These are phyloP conservation scores for Lepilemur septentrionalis DNA, from an alignment of 2,797 vertebrate species.

Conservation along the genomic window DNA sequence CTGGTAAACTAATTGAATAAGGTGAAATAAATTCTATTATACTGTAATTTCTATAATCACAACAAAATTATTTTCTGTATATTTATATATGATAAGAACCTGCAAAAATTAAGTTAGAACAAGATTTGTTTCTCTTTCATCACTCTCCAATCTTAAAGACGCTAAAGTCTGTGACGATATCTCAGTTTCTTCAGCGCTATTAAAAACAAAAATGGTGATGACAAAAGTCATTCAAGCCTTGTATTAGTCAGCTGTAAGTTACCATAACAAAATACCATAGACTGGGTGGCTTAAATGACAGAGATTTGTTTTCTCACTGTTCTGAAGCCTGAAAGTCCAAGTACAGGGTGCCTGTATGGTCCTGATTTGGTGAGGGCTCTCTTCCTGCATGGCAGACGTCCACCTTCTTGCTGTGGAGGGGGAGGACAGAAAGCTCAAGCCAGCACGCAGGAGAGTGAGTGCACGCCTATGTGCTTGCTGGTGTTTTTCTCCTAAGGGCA, in stretches of 20 bases:
- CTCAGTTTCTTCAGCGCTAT: not conserved
- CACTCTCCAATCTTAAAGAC: not conserved
- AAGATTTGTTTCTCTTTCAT: not conserved
- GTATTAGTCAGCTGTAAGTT: not conserved
- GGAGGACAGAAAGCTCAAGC: not conserved
- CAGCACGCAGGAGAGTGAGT: fast-evolving
- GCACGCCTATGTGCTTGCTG: not conserved
- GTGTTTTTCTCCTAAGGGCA: not conserved
- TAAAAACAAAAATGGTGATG: not conserved
- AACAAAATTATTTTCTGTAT: not conserved
- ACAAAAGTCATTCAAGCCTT: not conserved
- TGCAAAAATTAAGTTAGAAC: not conserved
- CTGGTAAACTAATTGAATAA: not conserved
- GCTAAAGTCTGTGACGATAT: not conserved
- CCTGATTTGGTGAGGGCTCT: not conserved
- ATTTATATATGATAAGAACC: not conserved
- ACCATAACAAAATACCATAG: not conserved
- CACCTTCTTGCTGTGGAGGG: not conserved
- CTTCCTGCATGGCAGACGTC: not conserved
- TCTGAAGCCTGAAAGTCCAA: not conserved
- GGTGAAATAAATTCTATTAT: not conserved
- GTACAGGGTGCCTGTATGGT: no score
- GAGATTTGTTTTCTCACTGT: not conserved
- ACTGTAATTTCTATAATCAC: not conserved
- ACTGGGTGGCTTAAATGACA: not conserved